Evolutionary conservation across 2,797 vertebrate genomes (phyloP).

Genomic region (Rallus crepitans): DNA sequence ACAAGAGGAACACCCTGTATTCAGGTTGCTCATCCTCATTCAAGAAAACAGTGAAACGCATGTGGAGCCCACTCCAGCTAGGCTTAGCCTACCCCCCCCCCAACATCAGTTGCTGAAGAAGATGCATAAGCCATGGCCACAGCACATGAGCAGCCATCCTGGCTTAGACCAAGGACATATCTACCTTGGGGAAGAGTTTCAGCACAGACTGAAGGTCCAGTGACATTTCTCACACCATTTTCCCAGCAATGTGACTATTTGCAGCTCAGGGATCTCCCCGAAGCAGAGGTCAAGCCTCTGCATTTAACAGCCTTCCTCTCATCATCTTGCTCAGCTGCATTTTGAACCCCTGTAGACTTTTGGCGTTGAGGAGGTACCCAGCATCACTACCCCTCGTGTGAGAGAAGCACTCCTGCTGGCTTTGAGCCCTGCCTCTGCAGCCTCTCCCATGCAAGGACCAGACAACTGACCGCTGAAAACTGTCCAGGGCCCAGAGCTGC

Average conservation of each 20-base stretch:
- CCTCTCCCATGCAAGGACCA: no score
- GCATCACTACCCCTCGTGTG: background rate
- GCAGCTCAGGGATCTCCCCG: background rate
- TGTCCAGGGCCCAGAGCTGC: background rate
- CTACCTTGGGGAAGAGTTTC: background rate
- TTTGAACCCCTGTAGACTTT: rapidly evolving
- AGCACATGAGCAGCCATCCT: rapidly evolving
- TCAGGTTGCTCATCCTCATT: rapidly evolving
- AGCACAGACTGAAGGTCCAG: background rate
- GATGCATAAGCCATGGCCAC: no score
- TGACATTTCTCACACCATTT: background rate
- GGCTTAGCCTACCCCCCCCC: background rate
- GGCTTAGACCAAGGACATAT: background rate
- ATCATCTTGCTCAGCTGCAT: background rate
- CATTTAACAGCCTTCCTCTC: background rate
- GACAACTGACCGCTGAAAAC: no score
- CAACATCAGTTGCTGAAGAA: background rate
- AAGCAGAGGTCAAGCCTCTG: background rate
- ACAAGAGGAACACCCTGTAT: background rate
- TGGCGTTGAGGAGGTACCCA: rapidly evolving
- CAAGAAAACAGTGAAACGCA: background rate
- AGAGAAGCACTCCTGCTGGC: background rate
- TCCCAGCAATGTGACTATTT: background rate
- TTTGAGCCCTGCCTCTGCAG: background rate
- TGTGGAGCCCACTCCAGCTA: rapidly evolving